Conservation (phyloP, 2,797 vertebrate species). For the Acipenser ruthenus region DNA sequence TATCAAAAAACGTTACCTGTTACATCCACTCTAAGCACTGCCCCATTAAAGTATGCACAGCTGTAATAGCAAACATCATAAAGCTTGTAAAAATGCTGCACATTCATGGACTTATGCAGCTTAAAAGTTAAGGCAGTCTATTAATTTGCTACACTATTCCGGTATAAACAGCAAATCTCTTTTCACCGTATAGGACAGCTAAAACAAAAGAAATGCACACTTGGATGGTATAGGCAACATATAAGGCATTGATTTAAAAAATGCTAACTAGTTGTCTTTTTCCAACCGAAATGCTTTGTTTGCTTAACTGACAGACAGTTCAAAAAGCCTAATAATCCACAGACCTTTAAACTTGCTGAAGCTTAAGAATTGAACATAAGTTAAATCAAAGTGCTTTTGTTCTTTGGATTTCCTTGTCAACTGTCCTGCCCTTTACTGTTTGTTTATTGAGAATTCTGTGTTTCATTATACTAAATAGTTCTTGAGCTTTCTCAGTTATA, state of each 20-base stretch:
- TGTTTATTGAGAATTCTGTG: conserved; percentile 2
- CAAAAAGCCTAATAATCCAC: conserved; percentile 41
- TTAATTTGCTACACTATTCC: too few species aligned
- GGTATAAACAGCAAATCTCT: too few species aligned
- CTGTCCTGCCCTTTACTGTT: conserved; percentile 14
- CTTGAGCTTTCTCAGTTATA: neutral
- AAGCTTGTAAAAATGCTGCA: too few species aligned
- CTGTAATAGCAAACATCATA: too few species aligned
- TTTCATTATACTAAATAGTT: conserved; percentile 2
- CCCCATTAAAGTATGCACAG: too few species aligned
- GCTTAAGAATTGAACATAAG: conserved; percentile 32
- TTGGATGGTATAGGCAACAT: too few species aligned
- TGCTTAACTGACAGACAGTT: neutral
- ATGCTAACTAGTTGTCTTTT: neutral
- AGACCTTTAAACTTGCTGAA: conserved; percentile 50
- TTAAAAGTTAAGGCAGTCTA: too few species aligned
- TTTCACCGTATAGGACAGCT: too few species aligned
- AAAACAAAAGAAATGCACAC: too few species aligned
- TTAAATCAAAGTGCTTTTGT: conserved; percentile 33
- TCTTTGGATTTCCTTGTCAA: conserved; percentile 37
- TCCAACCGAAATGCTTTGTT: conserved; percentile 40
- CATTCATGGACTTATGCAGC: too few species aligned
- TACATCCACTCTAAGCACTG: too few species aligned
- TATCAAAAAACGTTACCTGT: too few species aligned
- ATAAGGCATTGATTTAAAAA: conserved; percentile 20